Percentiles rank a stretch among this genome's conserved stretches.
phyloP scores from a whole-genome alignment of 2,797 vertebrate genomes.

The Liasis olivaceus region DNA sequence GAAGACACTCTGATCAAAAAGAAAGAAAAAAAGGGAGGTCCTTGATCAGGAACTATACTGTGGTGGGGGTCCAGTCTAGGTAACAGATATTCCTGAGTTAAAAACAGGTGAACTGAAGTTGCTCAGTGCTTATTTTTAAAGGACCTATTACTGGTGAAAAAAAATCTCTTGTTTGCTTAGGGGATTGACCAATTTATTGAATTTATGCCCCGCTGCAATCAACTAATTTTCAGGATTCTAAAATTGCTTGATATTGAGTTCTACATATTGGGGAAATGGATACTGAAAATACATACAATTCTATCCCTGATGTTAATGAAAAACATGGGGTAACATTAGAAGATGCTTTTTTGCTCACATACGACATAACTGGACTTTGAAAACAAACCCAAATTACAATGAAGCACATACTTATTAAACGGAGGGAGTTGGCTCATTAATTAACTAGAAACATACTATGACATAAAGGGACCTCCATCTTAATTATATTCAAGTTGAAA shows the following conservation, averaged over 20 bases:
- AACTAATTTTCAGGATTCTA: neutral
- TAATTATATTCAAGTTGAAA: neutral
- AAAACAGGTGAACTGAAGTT: neutral
- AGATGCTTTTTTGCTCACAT: conserved; percentile 1
- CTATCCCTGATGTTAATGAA: neutral
- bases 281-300: neutral
- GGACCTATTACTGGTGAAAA: neutral
- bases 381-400: conserved; percentile 2
- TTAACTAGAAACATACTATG: neutral
- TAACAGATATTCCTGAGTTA: neutral
- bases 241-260: neutral
- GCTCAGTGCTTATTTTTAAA: neutral
- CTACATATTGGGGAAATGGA: neutral
- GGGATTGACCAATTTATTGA: neutral
- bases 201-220: neutral
- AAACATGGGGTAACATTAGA: neutral
- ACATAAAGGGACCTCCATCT: conserved; percentile 16
- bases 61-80: neutral
- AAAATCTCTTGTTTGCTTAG: neutral
- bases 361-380: neutral
- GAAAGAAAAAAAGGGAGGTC: neutral
- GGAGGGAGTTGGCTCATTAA: neutral
- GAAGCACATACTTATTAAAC: neutral
- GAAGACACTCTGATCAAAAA: neutral
- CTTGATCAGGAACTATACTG: conserved; percentile 11